These are phyloP conservation scores for Pogonomyrmex barbatus DNA, from an alignment of 1,140 invertebrate genomes.

Conservation along the genomic window DNA sequence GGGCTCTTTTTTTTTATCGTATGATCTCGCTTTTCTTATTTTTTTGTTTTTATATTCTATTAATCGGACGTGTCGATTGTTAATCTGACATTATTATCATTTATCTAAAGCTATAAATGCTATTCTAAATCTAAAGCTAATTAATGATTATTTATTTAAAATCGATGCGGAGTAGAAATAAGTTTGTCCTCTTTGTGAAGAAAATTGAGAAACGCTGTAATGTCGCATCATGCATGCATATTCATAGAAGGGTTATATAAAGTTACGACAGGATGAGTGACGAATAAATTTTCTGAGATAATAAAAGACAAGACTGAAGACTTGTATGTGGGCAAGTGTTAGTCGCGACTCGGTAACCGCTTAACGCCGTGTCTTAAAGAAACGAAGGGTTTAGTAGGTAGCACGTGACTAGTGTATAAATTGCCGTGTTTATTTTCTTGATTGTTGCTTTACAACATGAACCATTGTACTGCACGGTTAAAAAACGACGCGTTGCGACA, in stretches of 20 bases:
- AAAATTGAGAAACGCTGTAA: not conserved
- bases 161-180: not conserved
- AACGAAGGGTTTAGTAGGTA: conserved; percentile 40
- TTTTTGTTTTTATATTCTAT: not conserved
- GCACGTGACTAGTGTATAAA: conserved; percentile 47
- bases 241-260: not conserved
- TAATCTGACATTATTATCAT: not conserved
- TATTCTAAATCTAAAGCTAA: not conserved
- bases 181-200: not conserved
- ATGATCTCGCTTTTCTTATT: not conserved
- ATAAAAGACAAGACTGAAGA: conserved; percentile 22
- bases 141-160: not conserved
- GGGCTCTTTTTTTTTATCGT: not conserved
- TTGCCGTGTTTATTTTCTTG: conserved; percentile 16
- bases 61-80: not conserved
- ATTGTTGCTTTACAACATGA: conserved; percentile 33
- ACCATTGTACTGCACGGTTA: not conserved
- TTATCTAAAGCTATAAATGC: not conserved
- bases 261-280: not conserved
- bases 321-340: conserved; percentile 12
- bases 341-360: conserved; percentile 17
- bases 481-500: conserved; percentile 22
- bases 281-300: conserved; percentile 37
- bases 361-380: conserved; percentile 13
- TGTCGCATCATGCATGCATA: not conserved